A percentile compares a stretch with the other conserved stretches of the same genome.
phyloP scores from a whole-genome alignment of 2,888 invertebrate species.

The Andrena marginata region DNA sequence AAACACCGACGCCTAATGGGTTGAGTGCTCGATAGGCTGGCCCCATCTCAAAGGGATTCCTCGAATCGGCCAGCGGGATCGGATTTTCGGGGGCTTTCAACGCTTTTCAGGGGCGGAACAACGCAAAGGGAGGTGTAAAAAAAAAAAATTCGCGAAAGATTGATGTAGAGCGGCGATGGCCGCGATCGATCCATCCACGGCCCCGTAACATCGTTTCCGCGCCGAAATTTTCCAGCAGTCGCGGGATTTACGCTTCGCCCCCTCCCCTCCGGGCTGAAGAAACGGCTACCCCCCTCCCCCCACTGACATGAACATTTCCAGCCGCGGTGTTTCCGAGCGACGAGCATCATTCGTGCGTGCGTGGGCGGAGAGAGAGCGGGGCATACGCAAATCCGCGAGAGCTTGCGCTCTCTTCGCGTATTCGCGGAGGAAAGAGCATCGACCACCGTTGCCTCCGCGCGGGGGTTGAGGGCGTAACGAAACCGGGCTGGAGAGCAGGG shows the following conservation, averaged over 20 bases:
- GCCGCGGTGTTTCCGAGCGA: conserved; percentile 26
- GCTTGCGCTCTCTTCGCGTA: conserved; percentile 55
- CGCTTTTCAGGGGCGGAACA: background rate
- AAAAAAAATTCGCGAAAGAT: conserved; percentile 35
- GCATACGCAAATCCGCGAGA: conserved; percentile 55
- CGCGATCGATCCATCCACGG: conserved; percentile 30
- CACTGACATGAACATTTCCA: conserved; percentile 31
- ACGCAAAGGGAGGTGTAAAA: conserved; percentile 28
- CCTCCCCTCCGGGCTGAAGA: background rate
- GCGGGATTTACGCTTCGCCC: conserved; percentile 6
- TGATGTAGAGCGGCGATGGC: conserved; percentile 26
- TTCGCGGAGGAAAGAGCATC: conserved; percentile 56
- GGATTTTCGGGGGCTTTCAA: conserved; percentile 21
- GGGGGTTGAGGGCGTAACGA: conserved; percentile 54
- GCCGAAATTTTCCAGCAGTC: conserved; percentile 17
- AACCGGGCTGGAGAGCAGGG: conserved; percentile 34
- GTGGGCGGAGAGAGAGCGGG: conserved; percentile 21
- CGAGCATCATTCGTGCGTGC: conserved; percentile 40
- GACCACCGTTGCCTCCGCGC: conserved; percentile 20
- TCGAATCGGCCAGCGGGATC: background rate
- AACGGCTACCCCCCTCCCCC: conserved; percentile 1
- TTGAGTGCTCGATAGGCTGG: background rate
- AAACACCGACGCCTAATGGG: too few relatives aligned
- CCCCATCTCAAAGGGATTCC: background rate
- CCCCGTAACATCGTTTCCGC: conserved; percentile 35